These are phyloP conservation scores for Redunca redunca DNA, from an alignment of 2,113 vertebrate genomes.

Conservation along the genomic window DNA sequence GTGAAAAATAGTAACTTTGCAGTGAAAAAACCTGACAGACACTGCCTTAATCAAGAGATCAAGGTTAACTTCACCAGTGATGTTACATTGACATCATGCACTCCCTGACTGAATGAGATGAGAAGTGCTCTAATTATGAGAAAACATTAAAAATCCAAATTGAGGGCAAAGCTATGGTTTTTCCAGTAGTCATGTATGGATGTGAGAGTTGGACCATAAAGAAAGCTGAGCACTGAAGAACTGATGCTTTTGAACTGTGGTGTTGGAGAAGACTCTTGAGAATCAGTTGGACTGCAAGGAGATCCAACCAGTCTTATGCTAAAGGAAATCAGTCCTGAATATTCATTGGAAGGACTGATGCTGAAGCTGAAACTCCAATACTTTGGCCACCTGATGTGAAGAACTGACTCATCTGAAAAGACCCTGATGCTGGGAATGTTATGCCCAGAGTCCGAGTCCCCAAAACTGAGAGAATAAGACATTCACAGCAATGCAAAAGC, in stretches of 20 bases:
- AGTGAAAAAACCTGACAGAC: neutral
- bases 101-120: neutral
- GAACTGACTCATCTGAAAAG: too few relatives aligned
- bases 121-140: neutral
- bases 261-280: neutral
- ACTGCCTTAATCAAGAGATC: neutral
- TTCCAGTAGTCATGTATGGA: neutral
- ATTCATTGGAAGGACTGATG: too few relatives aligned
- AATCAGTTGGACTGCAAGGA: neutral
- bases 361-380: too few relatives aligned
- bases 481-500: too few relatives aligned
- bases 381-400: too few relatives aligned
- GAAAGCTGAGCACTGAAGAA: accelerated
- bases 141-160: neutral
- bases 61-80: neutral
- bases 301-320: neutral
- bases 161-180: neutral
- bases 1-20: neutral
- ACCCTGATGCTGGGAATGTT: too few relatives aligned
- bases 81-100: neutral
- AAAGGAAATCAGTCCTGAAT: too few relatives aligned
- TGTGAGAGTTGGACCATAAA: neutral
- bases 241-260: neutral
- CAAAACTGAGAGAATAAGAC: too few relatives aligned
- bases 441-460: too few relatives aligned